phyloP scores from a whole-genome alignment of 2,888 invertebrate species.

The Liodrosophila aerea region DNA sequence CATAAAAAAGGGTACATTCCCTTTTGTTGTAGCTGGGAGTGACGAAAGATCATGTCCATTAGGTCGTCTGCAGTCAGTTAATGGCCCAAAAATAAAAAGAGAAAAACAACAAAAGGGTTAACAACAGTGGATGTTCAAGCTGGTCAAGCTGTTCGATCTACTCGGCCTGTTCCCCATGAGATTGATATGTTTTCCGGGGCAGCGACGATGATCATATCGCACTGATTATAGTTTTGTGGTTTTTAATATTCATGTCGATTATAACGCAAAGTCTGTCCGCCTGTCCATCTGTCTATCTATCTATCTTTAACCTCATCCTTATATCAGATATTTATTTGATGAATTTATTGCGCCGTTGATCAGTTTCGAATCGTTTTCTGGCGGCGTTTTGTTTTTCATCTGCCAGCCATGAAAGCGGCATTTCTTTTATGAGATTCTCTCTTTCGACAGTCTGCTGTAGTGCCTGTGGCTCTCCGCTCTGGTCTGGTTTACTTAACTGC shows the following conservation, averaged over 20 bases:
- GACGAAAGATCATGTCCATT: slow-evolving; percentile 77
- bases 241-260: slow-evolving; percentile 74
- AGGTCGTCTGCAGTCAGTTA: slow-evolving; percentile 73
- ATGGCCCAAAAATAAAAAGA: slow-evolving; percentile 47
- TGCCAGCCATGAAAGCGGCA: slow-evolving; percentile 43
- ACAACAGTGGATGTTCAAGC: slow-evolving; percentile 54
- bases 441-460: slow-evolving; percentile 14
- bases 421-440: slow-evolving; percentile 49
- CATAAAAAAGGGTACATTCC: slow-evolving; percentile 48
- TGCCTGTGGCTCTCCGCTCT: slow-evolving; percentile 3
- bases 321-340: slow-evolving; percentile 67
- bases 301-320: slow-evolving; percentile 21
- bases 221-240: slow-evolving; percentile 76
- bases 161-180: slow-evolving; percentile 53
- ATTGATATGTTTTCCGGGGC: slow-evolving; percentile 68
- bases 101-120: slow-evolving; percentile 36
- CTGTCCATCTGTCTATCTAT: not conserved
- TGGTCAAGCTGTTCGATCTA: slow-evolving; percentile 21
- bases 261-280: slow-evolving; percentile 39
- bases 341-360: slow-evolving; percentile 72
- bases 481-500: slow-evolving; percentile 25
- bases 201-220: slow-evolving; percentile 63
- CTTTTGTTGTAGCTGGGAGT: slow-evolving; percentile 62
- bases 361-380: slow-evolving; percentile 33
- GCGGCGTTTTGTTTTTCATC: slow-evolving; percentile 69